Evolutionary conservation across 2,888 invertebrate species (phyloP).

Genomic region (Chromoteleia sp.): DNA sequence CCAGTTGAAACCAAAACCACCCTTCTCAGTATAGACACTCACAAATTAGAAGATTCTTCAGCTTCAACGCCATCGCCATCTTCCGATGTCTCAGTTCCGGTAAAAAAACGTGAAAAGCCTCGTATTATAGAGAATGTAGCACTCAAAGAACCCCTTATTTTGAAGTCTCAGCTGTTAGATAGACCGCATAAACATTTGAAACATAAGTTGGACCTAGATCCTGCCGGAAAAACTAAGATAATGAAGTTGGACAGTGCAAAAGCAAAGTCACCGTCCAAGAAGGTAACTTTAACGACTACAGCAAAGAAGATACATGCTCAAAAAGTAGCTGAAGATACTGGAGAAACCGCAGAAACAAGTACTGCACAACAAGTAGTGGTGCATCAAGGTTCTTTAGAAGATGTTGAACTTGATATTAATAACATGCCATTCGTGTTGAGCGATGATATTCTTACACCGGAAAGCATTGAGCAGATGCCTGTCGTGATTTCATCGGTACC

Average conservation of each 20-base stretch:
- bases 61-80: conserved; percentile 73
- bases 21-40: conserved; percentile 72
- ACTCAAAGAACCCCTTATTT: conserved; percentile 81
- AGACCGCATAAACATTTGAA: conserved; percentile 78
- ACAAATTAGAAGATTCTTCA: conserved; percentile 75
- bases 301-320: conserved; percentile 53
- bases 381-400: conserved; percentile 80
- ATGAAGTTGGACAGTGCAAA: conserved; percentile 78
- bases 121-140: conserved; percentile 82
- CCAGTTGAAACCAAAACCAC: conserved; percentile 47
- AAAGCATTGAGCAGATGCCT: conserved; percentile 89
- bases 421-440: conserved; percentile 91
- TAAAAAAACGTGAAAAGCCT: conserved; percentile 83
- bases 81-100: conserved; percentile 77
- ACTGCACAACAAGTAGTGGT: conserved; percentile 59
- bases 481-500: conserved; percentile 85
- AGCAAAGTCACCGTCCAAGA: conserved; percentile 4
- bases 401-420: conserved; percentile 88
- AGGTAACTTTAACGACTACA: conserved; percentile 73
- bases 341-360: conserved; percentile 49
- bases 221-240: conserved; percentile 72
- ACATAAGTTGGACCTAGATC: conserved; percentile 79
- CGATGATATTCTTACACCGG: conserved; percentile 89
- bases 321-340: not conserved
- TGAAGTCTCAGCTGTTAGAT: conserved; percentile 80